These are phyloP conservation scores for Drosophila simulans DNA, from an alignment of 1,140 invertebrate genomes.

Conservation along the genomic window DNA sequence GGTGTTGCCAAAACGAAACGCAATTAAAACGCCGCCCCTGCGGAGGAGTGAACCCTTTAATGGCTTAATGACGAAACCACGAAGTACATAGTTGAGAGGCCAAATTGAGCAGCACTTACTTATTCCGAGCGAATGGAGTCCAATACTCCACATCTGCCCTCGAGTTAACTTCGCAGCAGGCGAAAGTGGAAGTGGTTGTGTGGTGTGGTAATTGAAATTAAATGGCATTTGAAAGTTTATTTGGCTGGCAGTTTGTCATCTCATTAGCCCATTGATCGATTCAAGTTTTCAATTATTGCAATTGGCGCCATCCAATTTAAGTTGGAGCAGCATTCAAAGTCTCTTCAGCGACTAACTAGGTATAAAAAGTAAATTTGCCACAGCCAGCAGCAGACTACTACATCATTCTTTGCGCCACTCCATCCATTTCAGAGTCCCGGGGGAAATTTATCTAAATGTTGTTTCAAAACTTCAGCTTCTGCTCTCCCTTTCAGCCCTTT, in stretches of 20 bases:
- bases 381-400: conserved; percentile 32
- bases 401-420: conserved; percentile 51
- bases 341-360: conserved; percentile 39
- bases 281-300: conserved; percentile 29
- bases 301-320: conserved; percentile 17
- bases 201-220: conserved; percentile 48
- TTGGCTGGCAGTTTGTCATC: conserved; percentile 42
- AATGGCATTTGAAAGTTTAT: conserved; percentile 52
- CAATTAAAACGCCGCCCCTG: conserved; percentile 44
- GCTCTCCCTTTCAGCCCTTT: not conserved
- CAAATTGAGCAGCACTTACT: conserved; percentile 79
- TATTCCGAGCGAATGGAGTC: conserved; percentile 60
- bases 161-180: conserved; percentile 5
- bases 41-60: conserved; percentile 46
- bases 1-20: conserved; percentile 37
- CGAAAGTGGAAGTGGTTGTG: conserved; percentile 18
- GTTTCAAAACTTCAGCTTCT: conserved; percentile 79
- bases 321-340: conserved; percentile 18
- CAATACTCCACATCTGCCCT: conserved; percentile 36
- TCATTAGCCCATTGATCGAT: conserved; percentile 44
- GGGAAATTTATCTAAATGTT: conserved; percentile 84
- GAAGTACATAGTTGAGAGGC: conserved; percentile 73
- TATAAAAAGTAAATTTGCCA: conserved; percentile 42
- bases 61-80: conserved; percentile 80
- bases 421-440: conserved; percentile 50